Evolutionary conservation across 2,797 vertebrate species (phyloP).

Genomic region (Gadopsis marmoratus): DNA sequence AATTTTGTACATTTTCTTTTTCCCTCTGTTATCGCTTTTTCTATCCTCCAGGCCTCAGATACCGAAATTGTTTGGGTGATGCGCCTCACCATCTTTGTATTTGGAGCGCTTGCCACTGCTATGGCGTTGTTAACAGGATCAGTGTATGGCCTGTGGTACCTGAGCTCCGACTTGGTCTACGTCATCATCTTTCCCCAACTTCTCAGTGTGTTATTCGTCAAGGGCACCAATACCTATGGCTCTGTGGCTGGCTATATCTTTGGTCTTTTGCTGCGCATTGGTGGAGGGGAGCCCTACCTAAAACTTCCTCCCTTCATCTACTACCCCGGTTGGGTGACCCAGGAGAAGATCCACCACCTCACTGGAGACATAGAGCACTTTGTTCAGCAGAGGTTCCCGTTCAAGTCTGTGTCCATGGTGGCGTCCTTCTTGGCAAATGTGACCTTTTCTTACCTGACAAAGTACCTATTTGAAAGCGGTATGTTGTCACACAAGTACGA

Average conservation of each 20-base stretch:
- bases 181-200: slow-evolving; percentile 99
- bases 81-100: slow-evolving; percentile 94
- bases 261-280: slow-evolving; percentile 93
- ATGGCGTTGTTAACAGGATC: slow-evolving; percentile 96
- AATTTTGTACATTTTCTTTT: not conserved
- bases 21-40: slow-evolving; percentile 16
- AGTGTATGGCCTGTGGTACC: slow-evolving; percentile 97
- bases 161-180: slow-evolving; percentile 97
- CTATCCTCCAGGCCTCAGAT: slow-evolving; percentile 90
- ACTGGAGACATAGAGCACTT: slow-evolving; percentile 82
- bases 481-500: slow-evolving; percentile 93
- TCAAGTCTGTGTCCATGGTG: slow-evolving; percentile 94
- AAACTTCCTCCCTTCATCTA: slow-evolving; percentile 94
- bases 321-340: slow-evolving; percentile 92
- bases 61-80: slow-evolving; percentile 96
- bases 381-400: slow-evolving; percentile 94
- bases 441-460: slow-evolving; percentile 90
- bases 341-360: slow-evolving; percentile 82
- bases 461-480: slow-evolving; percentile 96
- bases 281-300: slow-evolving; percentile 95
- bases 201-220: slow-evolving; percentile 94
- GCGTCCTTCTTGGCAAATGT: slow-evolving; percentile 92
- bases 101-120: slow-evolving; percentile 93
- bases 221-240: slow-evolving; percentile 96
- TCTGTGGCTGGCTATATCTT: slow-evolving; percentile 93